Conservation (phyloP, 1,140 invertebrate genomes). For the Macrosteles quadrilineatus region DNA sequence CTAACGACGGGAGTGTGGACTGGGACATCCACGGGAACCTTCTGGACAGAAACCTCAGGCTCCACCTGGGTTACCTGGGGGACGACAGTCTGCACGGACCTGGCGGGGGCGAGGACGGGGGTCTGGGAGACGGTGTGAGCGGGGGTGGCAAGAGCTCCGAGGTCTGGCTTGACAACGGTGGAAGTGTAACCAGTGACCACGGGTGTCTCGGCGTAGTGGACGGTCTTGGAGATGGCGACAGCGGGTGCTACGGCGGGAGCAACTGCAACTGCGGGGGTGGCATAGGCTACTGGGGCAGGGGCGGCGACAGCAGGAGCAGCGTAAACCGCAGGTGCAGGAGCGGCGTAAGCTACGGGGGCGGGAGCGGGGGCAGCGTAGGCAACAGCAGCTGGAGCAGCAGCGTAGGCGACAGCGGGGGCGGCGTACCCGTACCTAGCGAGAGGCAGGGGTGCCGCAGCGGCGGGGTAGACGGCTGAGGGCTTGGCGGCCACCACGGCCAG, state of each 20-base stretch:
- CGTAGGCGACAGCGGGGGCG: slow-evolving; percentile 43
- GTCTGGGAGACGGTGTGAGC: slow-evolving; percentile 36
- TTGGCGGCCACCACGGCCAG: slow-evolving; percentile 58
- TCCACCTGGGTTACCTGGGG: slow-evolving; percentile 42
- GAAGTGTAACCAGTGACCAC: slow-evolving; percentile 50
- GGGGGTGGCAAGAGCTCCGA: slow-evolving; percentile 39
- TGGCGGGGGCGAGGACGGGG: slow-evolving; percentile 37
- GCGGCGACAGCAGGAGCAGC: slow-evolving; percentile 54
- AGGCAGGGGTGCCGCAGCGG: slow-evolving; percentile 33
- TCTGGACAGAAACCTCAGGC: slow-evolving; percentile 40
- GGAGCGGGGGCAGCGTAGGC: slow-evolving; percentile 43
- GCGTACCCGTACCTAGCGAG: slow-evolving; percentile 42
- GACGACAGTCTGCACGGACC: slow-evolving; percentile 40
- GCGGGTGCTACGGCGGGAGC: slow-evolving; percentile 38
- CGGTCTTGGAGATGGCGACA: slow-evolving; percentile 45
- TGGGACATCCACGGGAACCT: slow-evolving; percentile 40
- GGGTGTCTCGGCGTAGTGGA: slow-evolving; percentile 49
- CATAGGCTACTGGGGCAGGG: slow-evolving; percentile 47
- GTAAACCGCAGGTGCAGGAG: slow-evolving; percentile 52
- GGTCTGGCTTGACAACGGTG: slow-evolving; percentile 41
- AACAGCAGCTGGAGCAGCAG: slow-evolving; percentile 9
- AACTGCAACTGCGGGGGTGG: slow-evolving; percentile 43
- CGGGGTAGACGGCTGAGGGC: slow-evolving; percentile 45
- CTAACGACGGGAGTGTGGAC: slow-evolving; percentile 38
- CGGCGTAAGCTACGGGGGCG: too few species aligned